A percentile compares a stretch with the other conserved stretches of the same genome.
Conservation (phyloP, 1,140 invertebrate genomes). For the Nephila pilipes region DNA sequence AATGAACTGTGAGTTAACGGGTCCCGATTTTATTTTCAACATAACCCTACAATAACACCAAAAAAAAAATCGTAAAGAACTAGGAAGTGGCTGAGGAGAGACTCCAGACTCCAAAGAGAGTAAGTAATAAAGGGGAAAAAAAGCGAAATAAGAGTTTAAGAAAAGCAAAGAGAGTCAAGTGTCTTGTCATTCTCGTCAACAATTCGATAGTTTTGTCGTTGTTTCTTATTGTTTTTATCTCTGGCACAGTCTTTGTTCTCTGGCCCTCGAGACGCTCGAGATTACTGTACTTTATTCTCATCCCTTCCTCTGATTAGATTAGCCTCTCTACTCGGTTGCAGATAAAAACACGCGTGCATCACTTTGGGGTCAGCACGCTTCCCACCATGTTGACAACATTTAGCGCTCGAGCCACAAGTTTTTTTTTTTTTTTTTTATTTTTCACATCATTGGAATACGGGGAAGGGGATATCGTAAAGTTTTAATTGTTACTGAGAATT, state of each 20-base stretch:
- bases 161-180: neutral
- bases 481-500: no score
- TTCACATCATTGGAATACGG: no score
- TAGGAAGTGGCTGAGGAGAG: no score
- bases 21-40: no score
- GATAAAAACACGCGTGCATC: conserved; percentile 28
- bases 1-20: no score
- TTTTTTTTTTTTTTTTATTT: no score
- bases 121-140: neutral
- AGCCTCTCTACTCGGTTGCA: neutral
- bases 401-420: neutral
- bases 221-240: conserved; percentile 55
- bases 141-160: neutral
- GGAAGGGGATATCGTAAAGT: no score
- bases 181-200: conserved; percentile 46
- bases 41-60: no score
- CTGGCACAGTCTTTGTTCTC: conserved; percentile 1
- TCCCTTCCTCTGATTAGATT: conserved; percentile 33
- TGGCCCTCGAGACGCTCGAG: conserved; percentile 28
- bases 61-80: no score
- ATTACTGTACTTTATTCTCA: conserved; percentile 41
- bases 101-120: no score
- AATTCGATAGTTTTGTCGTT: conserved; percentile 22
- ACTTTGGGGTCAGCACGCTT: neutral
- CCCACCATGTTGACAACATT: neutral